phyloP scores from a whole-genome alignment of 2,888 invertebrate genomes.

The Hydraecia micacea region DNA sequence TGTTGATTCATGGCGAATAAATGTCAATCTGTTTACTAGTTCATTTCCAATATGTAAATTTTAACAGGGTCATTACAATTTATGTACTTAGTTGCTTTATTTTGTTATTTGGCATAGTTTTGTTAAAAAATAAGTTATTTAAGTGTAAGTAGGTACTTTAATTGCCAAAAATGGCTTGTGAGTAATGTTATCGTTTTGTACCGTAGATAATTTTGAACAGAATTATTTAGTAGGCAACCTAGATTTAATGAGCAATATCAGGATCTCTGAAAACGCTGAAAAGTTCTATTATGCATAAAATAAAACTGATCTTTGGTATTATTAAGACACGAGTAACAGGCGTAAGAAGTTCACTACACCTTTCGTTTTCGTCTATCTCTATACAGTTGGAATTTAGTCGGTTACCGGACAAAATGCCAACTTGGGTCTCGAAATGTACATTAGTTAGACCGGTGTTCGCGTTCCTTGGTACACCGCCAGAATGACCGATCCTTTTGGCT shows the following conservation, averaged over 20 bases:
- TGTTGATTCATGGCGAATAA: constrained; percentile 50
- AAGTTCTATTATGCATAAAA: neutral
- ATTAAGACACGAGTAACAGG: neutral
- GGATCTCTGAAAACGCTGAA: neutral
- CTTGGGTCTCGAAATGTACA: constrained; percentile 87
- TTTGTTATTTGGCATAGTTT: constrained; percentile 45
- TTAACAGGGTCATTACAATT: constrained; percentile 54
- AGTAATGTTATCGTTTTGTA: neutral
- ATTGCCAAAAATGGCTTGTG: constrained; percentile 1
- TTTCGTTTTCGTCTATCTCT: constrained; percentile 11
- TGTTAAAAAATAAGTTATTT: constrained; percentile 23
- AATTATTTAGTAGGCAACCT: neutral
- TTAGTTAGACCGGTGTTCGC: constrained; percentile 86
- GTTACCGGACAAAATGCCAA: constrained; percentile 82
- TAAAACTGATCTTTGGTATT: neutral
- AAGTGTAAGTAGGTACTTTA: neutral
- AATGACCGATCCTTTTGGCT: constrained; percentile 89
- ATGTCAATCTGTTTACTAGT: constrained; percentile 57
- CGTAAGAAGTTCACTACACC: neutral
- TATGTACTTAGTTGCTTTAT: constrained; percentile 43
- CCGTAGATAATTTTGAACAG: neutral
- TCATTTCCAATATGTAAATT: constrained; percentile 47
- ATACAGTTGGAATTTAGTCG: constrained; percentile 34
- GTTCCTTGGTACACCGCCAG: constrained; percentile 90
- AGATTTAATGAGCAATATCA: neutral